These are phyloP conservation scores for Musca vetustissima DNA, from an alignment of 1,140 invertebrate genomes.

Conservation along the genomic window DNA sequence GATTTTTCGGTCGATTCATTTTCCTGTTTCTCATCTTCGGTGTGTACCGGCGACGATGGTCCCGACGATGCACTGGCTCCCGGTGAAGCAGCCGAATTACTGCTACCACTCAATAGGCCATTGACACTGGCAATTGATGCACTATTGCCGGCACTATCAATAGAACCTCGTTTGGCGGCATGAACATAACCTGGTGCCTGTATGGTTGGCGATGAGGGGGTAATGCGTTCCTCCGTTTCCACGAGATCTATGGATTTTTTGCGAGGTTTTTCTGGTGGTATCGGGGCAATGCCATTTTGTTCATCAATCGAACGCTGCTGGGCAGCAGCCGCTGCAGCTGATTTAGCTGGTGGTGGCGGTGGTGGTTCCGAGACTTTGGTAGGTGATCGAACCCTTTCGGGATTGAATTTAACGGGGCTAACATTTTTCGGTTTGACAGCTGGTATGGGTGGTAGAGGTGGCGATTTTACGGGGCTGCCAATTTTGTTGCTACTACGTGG, in stretches of 20 bases:
- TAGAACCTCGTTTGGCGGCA: constrained; percentile 42
- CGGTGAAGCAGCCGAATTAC: constrained; percentile 45
- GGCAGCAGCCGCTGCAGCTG: constrained; percentile 45
- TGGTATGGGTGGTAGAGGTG: constrained; percentile 53
- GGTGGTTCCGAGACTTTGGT: constrained; percentile 42
- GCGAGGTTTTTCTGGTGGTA: constrained; percentile 50
- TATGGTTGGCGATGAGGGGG: constrained; percentile 34
- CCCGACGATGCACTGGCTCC: constrained; percentile 56
- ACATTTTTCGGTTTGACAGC: constrained; percentile 50
- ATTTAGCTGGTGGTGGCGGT: constrained; percentile 47
- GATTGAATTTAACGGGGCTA: constrained; percentile 45
- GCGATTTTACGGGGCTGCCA: constrained; percentile 52
- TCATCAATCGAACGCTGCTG: constrained; percentile 39
- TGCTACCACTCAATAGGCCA: constrained; percentile 38
- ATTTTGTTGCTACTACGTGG: constrained; percentile 46
- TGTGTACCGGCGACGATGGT: constrained; percentile 58
- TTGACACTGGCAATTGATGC: constrained; percentile 4
- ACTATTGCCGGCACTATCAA: constrained; percentile 34
- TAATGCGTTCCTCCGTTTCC: constrained; percentile 39
- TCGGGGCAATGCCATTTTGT: constrained; percentile 32
- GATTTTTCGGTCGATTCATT: constrained; percentile 60
- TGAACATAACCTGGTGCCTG: constrained; percentile 27
- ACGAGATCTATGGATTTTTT: constrained; percentile 53
- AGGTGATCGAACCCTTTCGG: constrained; percentile 37
- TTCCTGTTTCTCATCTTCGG: constrained; percentile 60